phyloP scores from a whole-genome alignment of 1,140 invertebrate genomes.

The Drosophila pectinifera region DNA sequence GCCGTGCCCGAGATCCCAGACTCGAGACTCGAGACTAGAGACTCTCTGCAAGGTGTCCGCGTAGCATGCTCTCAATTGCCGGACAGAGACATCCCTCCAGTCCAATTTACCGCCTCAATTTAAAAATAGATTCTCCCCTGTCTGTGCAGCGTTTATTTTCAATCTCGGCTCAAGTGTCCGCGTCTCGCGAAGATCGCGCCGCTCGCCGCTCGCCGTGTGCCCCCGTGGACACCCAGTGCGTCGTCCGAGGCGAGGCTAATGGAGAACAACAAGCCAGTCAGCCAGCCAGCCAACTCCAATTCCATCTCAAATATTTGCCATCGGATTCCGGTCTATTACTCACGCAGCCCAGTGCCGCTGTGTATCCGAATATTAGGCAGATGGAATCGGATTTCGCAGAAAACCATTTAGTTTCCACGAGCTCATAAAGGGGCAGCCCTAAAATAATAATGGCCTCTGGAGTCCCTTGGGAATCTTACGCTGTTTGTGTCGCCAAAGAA shows the following conservation, averaged over 20 bases:
- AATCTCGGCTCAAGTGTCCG: slow-evolving; percentile 59
- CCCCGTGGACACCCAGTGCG: slow-evolving; percentile 19
- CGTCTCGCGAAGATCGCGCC: slow-evolving; percentile 10
- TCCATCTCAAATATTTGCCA: slow-evolving; percentile 31
- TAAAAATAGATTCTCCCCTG: slow-evolving; percentile 41
- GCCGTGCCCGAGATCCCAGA: background rate
- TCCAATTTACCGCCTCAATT: slow-evolving; percentile 70
- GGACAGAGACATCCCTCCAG: slow-evolving; percentile 16
- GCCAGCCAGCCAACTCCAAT: slow-evolving; percentile 3
- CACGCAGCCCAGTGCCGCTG: background rate
- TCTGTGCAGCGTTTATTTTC: slow-evolving; percentile 49
- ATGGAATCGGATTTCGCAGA: slow-evolving; percentile 2
- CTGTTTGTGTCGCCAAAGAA: background rate
- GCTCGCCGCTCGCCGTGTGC: too few species aligned
- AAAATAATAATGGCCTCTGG: background rate
- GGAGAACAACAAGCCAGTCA: slow-evolving; percentile 40
- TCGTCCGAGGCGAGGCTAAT: slow-evolving; percentile 8
- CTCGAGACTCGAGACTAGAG: background rate
- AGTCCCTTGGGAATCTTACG: background rate
- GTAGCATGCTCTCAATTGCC: slow-evolving; percentile 18
- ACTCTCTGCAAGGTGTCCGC: slow-evolving; percentile 14
- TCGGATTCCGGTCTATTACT: slow-evolving; percentile 8
- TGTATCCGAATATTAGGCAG: background rate
- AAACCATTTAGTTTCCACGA: background rate
- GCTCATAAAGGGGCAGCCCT: background rate